Evolutionary conservation across 2,113 vertebrate genomes (phyloP), one percentile per base, ranked within the genome.

Genomic region (Epinephelus lanceolatus): DNA sequence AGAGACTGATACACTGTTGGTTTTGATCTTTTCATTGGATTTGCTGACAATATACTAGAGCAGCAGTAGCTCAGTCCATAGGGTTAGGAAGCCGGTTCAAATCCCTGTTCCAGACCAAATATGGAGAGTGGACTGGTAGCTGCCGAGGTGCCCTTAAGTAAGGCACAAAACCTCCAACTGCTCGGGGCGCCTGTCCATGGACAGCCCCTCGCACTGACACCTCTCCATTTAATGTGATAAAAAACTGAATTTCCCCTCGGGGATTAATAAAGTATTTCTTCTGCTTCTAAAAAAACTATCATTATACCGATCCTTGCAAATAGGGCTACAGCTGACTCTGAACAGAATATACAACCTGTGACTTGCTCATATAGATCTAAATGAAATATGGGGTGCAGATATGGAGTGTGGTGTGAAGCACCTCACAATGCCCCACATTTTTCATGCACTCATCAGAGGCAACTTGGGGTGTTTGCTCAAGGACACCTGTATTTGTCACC

Each of bases 311-410:
- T 52, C 27, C 56, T 49, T 45, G 12, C 13, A 62, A 75, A 37
- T 5, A 53, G 0, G 10, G 9, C 17, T 13, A n/a, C 4, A 17
- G 15, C 8, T n/a, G 14, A 27, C 30, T 51, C 27, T 17, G 11
- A 66, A 21, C 11, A 61, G 25, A 23, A 42, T 42, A n/a, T 37
- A 25, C 23, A 25, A 9, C 27, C 11, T 27, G 19, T 45, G n/a
- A 30, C 52, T 67, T 52, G 3, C 18, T 60, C 42, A n/a, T 51
- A 40, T 30, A 37, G n/a, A n/a, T 72, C 42, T 45, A 19, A 45
- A 67, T 45, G 68, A 84, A 67, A 45, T 53, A 67, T 33, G 59
- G 9, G 19, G 21, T 40, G 57, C 66, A 63, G 25, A 8, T 76
- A n/a, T 8, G 49, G 15, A 47, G 53, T 15, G 21, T 37, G 65